Evolutionary conservation across 2,888 invertebrate species (phyloP), one percentile per base, ranked within the genome.

Genomic region (Archips crataeganus): DNA sequence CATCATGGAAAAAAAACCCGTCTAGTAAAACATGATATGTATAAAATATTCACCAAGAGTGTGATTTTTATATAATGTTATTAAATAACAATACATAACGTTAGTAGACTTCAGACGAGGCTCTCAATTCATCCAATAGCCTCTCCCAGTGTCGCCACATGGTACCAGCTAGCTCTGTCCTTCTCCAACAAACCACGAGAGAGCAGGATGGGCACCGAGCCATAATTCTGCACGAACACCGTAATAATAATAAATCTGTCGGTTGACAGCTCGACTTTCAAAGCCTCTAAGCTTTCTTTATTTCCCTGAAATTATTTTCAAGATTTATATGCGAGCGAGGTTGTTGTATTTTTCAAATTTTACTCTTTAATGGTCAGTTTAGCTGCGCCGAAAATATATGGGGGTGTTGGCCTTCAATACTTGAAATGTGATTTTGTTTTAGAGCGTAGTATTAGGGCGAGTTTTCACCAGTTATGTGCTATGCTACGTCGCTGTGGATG

Each of bases 231-330:
- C 34, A 15, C 51, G 51, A 15, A 15, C 36, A 36, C 57, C 1
- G 51, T 32, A 51, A 65, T 65, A 51, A 65, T 36, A 51, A 65
- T 65, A 65, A 65, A 65, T 65, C 32, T 65, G 10, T 34, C 65
- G 36, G 11, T 4, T 32, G 65, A 51, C 65, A 66, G 54, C 54
- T 54, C 15, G 39, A 54, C 54, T 66, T 23, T 9, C 23, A 62
- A 13, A 42, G 39, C 62, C 42, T 42, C 39, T 61, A 45, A 62
- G 42, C 42, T 62, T 42, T 42, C 42, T 62, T 62, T 62, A 62
- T 45, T 62, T 23, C 36, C 62, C 9, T 42, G 42, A 62, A 45
- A 62, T 62, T 42, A 42, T 62, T 42, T 42, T 39, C 32, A 57
- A 62, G 42, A 62, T 62, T 62, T 62, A 45, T 57, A 2, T 32